Conservation (phyloP, 1,140 invertebrate species). For the Pachypeltis micranthus region DNA sequence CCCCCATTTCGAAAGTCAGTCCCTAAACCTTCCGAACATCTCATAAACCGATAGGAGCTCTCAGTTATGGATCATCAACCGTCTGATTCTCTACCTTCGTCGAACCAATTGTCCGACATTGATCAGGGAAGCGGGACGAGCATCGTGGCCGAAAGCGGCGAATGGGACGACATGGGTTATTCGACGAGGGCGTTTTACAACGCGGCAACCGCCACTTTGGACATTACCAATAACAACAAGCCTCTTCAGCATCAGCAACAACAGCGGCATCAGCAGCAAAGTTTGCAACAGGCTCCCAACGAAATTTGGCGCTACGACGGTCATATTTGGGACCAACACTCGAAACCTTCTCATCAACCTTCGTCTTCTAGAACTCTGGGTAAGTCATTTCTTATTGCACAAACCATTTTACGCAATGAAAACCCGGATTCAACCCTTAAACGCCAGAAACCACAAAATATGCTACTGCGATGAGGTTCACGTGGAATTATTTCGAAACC, state of each 20-base stretch:
- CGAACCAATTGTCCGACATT: not conserved
- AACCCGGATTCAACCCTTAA: too few species aligned
- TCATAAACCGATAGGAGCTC: too few species aligned
- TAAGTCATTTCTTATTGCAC: too few species aligned
- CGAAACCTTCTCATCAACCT: not conserved
- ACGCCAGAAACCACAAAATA: too few species aligned
- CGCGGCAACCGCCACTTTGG: not conserved
- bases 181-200: conserved; percentile 8
- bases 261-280: not conserved
- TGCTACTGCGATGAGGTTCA: too few species aligned
- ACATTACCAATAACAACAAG: conserved; percentile 12
- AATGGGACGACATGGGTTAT: conserved; percentile 1
- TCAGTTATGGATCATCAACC: not conserved
- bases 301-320: not conserved
- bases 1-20: too few species aligned
- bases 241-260: not conserved
- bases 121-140: not conserved
- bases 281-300: not conserved
- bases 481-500: too few species aligned
- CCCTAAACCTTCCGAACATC: not conserved
- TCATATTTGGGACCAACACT: not conserved
- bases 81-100: not conserved
- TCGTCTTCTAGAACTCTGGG: not conserved
- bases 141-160: not conserved
- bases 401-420: too few species aligned